Conservation (phyloP, 1,140 invertebrate genomes). For the Oryzaephilus surinamensis region DNA sequence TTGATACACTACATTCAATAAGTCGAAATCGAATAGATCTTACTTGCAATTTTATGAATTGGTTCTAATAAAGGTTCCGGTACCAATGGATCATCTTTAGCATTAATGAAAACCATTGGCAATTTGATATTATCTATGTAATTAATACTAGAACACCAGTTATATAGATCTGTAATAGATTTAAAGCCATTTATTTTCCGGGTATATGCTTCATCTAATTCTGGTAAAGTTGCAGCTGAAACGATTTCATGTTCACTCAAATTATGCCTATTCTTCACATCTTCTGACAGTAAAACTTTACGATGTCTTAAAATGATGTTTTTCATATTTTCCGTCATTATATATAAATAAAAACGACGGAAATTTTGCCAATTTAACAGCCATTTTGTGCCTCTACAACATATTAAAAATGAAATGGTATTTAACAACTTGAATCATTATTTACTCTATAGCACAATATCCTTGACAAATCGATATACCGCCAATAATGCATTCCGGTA, state of each 20-base stretch:
- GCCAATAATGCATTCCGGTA: constrained; percentile 63
- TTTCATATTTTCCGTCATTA: constrained; percentile 86
- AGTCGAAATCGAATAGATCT: constrained; percentile 34
- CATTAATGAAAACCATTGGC: constrained; percentile 83
- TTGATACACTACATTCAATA: not conserved
- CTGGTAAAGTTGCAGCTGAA: constrained; percentile 71
- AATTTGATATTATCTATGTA: constrained; percentile 65
- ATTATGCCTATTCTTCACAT: constrained; percentile 55
- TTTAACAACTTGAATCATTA: constrained; percentile 15
- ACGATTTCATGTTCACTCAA: constrained; percentile 72
- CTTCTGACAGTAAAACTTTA: constrained; percentile 60
- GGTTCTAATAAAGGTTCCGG: constrained; percentile 60
- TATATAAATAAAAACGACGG: constrained; percentile 77
- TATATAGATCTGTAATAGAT: constrained; percentile 67
- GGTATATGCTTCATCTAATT: constrained; percentile 82
- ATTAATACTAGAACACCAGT: constrained; percentile 67
- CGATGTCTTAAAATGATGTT: constrained; percentile 72
- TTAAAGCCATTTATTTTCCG: constrained; percentile 66
- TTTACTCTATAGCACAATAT: constrained; percentile 79
- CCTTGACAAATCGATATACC: constrained; percentile 87
- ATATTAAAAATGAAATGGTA: constrained; percentile 3
- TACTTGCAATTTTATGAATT: constrained; percentile 65
- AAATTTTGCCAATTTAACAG: constrained; percentile 80
- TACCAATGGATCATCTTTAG: constrained; percentile 80
- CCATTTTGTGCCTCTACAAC: constrained; percentile 59